Base-by-base conservation (phyloP, 2,797 vertebrate genomes). In the Mormyrus hasselquistii region DNA sequence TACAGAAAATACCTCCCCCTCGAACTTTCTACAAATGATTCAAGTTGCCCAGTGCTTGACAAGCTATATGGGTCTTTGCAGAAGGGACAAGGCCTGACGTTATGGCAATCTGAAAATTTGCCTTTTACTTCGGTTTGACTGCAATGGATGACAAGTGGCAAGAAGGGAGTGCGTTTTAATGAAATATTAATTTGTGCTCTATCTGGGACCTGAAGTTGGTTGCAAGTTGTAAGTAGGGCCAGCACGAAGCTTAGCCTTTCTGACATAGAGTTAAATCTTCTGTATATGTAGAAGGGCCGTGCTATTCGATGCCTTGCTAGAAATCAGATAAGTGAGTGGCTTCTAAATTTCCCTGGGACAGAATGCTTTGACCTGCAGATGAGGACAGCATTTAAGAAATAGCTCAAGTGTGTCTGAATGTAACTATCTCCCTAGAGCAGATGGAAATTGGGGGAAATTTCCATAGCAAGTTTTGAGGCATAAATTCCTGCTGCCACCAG, bases 391-490 rank as follows among this genome's bases (percentile, higher is more conserved):
- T 84, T 44, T 41, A 44, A n/a, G 73, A 79, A 41, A 79, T 79
- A 79, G 14, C 16, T 79, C 14, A 79, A 79, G 38, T 79, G 73
- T 79, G 73, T 84, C 82, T 84, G 82, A 49, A 84, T 50, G 44
- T 44, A 84, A 49, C 44, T 84, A 49, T 50, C 44, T 84, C 41
- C 82, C 47, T 25, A 25, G 47, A 84, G 82, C 82, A 84, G 41
- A 84, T 22, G 82, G 47, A 84, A 84, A 84, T 84, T 49, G 82
- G n/a, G 22, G 82, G 44, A 84, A 16, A 84, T 84, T 84, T 84
- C 47, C 41, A 84, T 29, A 84, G 82, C n/a, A 84, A 50, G 44
- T 50, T 84, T 22, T 16, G 82, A 84, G 47, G 82, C 82, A 52
- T 84, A 49, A 50, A 84, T 84, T 50, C 82, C 47, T 50, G 14